Evolutionary conservation across 2,888 invertebrate species (phyloP), one percentile per base, ranked within the genome.

Genomic region (Stenurella melanura): DNA sequence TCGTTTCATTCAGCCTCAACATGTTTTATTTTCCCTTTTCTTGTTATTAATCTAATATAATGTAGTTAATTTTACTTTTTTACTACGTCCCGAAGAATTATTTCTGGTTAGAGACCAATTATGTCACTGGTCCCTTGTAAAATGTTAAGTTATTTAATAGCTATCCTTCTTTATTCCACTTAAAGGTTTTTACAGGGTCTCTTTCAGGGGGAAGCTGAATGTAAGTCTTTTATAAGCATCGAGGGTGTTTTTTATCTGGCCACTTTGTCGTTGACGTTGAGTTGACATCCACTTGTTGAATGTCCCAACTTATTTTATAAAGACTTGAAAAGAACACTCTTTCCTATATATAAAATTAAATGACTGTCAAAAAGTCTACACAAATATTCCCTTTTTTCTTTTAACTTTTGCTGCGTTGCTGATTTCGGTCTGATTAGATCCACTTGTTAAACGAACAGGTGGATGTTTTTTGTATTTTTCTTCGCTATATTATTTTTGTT

Each of bases 241-340:
- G 87, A 86, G 89, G 89, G 88, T 88, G 88, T 88, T 89, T 89
- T 89, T 89, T 89, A 89, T 89, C 89, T 87, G 87, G 88, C 88
- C 88, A 89, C 88, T 89, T 89, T 88, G 88, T 89, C 88, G 87
- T 82, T 89, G 86, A 88, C 87, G 87, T 87, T 87, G 86, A 87
- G 88, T 88, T 88, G 89, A 88, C 89, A 89, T 87, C 87, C 87
- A 88, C 88, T 88, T 88, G 88, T 88, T 88, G 88, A 85, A 85
- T 84, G 84, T 86, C 85, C 83, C 85, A 80, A 83, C 80, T 82
- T 80, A 82, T 83, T 83, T 81, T 79, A 78, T 80, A 81, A 81
- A 80, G 82, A 82, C 84, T 82, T 84, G 83, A 83, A 86, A 86
- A 84, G 86, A 85, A 85, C 85, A 86, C 83, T 83, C 77, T 80